phyloP scores from a whole-genome alignment of 2,113 vertebrate species.

The Aegithalos caudatus region DNA sequence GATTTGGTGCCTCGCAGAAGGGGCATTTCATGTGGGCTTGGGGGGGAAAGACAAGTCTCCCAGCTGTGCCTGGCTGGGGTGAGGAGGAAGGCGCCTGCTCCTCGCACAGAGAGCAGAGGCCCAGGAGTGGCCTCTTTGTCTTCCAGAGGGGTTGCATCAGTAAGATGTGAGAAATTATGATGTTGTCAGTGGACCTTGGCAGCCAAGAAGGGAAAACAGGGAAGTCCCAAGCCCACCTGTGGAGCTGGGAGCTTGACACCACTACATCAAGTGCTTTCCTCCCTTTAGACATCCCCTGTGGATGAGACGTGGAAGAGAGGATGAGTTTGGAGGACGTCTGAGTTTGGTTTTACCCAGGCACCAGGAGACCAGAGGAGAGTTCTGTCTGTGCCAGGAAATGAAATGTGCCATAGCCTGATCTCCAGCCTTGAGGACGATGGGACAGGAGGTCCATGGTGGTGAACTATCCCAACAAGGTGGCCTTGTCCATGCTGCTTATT shows the following conservation, averaged over 20 bases:
- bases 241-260: not conserved
- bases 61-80: not conserved
- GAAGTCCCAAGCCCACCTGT: not conserved
- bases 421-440: not conserved
- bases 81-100: not conserved
- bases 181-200: not conserved
- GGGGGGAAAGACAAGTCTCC: not conserved
- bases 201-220: not conserved
- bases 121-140: not conserved
- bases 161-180: not conserved
- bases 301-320: not conserved
- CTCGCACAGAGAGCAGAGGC: not conserved
- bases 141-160: not conserved
- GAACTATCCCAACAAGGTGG: not conserved
- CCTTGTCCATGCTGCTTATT: not conserved
- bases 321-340: not conserved
- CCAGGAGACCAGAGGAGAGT: not conserved
- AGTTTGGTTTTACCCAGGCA: not conserved
- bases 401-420: not conserved
- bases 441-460: not conserved
- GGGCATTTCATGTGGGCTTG: rapidly evolving
- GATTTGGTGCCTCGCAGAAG: not conserved
- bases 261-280: not conserved
- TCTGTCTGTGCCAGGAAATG: not conserved
- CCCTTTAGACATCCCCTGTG: not conserved